These are phyloP conservation scores for Petrocephalus zakoni DNA, from an alignment of 2,113 vertebrate genomes.

Conservation along the genomic window DNA sequence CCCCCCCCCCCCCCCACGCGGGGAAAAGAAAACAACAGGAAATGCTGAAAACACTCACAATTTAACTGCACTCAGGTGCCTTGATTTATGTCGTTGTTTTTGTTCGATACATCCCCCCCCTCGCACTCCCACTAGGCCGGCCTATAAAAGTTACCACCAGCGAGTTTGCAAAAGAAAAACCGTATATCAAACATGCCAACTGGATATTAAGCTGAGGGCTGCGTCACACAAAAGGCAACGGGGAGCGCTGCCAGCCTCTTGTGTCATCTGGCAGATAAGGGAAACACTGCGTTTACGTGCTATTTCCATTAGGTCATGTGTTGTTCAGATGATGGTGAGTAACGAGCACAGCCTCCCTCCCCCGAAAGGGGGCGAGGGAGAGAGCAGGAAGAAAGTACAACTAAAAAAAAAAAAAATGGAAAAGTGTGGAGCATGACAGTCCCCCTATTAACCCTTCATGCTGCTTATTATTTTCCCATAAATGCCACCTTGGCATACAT, in stretches of 20 bases:
- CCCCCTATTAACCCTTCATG: slow-evolving; percentile 44
- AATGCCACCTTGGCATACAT: slow-evolving; percentile 45
- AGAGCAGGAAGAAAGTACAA: too few relatives aligned
- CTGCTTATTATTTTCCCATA: slow-evolving; percentile 35
- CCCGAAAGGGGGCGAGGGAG: slow-evolving; percentile 10
- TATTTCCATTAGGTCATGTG: slow-evolving; percentile 56
- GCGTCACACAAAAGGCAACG: background rate
- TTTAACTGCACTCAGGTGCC: slow-evolving; percentile 44
- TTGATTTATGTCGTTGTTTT: slow-evolving; percentile 51
- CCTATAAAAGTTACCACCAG: slow-evolving; percentile 54
- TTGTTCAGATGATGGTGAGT: slow-evolving; percentile 41
- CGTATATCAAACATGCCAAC: slow-evolving; percentile 44
- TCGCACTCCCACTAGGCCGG: slow-evolving; percentile 40
- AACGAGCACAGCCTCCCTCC: slow-evolving; percentile 26
- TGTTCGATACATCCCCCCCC: slow-evolving; percentile 38
- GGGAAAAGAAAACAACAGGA: slow-evolving; percentile 39
- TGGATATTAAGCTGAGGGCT: slow-evolving; percentile 26
- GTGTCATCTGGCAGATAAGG: slow-evolving; percentile 49
- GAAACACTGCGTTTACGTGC: slow-evolving; percentile 32
- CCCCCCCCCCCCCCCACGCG: too few relatives aligned
- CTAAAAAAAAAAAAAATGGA: background rate
- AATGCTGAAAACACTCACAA: slow-evolving; percentile 37
- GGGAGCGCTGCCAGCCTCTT: slow-evolving; percentile 28
- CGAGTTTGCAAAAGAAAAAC: slow-evolving; percentile 52
- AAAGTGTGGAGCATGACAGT: slow-evolving; percentile 36